phyloP scores from a whole-genome alignment of 2,888 invertebrate species.

The Sclerodermus sp. region DNA sequence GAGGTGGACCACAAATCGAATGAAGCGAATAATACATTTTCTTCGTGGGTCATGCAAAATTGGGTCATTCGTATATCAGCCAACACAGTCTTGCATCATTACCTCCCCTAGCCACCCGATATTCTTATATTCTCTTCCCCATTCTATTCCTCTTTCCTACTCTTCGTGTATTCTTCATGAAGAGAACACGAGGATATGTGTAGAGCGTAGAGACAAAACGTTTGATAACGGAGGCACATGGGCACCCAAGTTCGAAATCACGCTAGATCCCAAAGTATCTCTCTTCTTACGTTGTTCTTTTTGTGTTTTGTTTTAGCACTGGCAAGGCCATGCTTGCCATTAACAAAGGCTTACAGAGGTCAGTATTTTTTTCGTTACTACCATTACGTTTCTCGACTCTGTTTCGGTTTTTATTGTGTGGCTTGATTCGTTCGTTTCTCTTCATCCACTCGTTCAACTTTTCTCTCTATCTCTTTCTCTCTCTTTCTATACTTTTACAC shows the following conservation, averaged over 20 bases:
- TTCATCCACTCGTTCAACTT: not conserved
- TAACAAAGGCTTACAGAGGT: slow-evolving; percentile 84
- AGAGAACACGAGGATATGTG: slow-evolving; percentile 5
- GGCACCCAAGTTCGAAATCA: slow-evolving; percentile 23
- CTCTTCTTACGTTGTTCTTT: slow-evolving; percentile 59
- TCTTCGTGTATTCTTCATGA: too few relatives aligned
- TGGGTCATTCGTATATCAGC: too few relatives aligned
- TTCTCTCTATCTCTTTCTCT: slow-evolving; percentile 1
- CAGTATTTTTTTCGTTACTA: slow-evolving; percentile 62
- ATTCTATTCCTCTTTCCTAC: too few relatives aligned
- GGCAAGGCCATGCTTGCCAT: slow-evolving; percentile 83
- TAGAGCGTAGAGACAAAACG: slow-evolving; percentile 10
- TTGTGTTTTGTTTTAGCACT: slow-evolving; percentile 70
- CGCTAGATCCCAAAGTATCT: slow-evolving; percentile 40
- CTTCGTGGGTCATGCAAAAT: too few relatives aligned
- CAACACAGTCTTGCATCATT: too few relatives aligned
- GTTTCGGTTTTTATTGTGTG: slow-evolving; percentile 20
- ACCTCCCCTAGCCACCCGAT: too few relatives aligned
- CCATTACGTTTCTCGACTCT: slow-evolving; percentile 18
- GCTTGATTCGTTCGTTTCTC: slow-evolving; percentile 23
- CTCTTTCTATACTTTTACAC: not conserved
- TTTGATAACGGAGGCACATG: slow-evolving; percentile 14
- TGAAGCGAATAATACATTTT: too few relatives aligned
- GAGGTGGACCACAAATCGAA: too few relatives aligned
- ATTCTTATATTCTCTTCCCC: too few relatives aligned